Evolutionary conservation across 1,140 invertebrate genomes (phyloP).

Genomic region (Drosophila ficusphila): DNA sequence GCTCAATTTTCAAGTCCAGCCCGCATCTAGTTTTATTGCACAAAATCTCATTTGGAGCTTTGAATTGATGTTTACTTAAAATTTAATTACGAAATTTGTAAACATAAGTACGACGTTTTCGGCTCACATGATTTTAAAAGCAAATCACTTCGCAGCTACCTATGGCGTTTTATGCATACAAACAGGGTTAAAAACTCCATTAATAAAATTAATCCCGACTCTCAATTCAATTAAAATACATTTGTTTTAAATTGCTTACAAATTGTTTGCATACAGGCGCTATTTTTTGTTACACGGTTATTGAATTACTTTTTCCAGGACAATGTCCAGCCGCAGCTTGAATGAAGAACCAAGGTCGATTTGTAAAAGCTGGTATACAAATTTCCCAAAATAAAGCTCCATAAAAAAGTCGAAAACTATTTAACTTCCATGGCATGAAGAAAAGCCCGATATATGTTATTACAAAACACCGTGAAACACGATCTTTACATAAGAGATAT

Average conservation of each 20-base stretch:
- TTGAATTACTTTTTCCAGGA: conserved; percentile 66
- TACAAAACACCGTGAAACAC: no score
- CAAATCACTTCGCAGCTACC: background rate
- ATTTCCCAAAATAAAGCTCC: conserved; percentile 1
- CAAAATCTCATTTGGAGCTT: conserved; percentile 53
- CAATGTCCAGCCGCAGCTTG: conserved; percentile 34
- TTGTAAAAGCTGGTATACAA: conserved; percentile 25
- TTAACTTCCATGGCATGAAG: no score
- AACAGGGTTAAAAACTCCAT: conserved; percentile 46
- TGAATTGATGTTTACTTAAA: conserved; percentile 67
- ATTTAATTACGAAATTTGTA: conserved; percentile 78
- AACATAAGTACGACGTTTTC: conserved; percentile 26
- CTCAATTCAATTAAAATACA: conserved; percentile 71
- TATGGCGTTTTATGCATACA: conserved; percentile 22
- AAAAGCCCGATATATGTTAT: no score
- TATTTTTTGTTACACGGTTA: conserved; percentile 50
- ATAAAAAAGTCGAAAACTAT: background rate
- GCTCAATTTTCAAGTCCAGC: conserved; percentile 44
- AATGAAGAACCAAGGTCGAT: conserved; percentile 48
- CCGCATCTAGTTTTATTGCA: conserved; percentile 34
- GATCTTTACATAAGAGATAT: no score
- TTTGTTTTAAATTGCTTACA: conserved; percentile 71
- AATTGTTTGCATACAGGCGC: conserved; percentile 52
- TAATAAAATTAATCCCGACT: conserved; percentile 54
- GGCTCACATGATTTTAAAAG: conserved; percentile 15